Evolutionary conservation across 2,797 vertebrate genomes (phyloP).

Genomic region (Adelosebastes latens): DNA sequence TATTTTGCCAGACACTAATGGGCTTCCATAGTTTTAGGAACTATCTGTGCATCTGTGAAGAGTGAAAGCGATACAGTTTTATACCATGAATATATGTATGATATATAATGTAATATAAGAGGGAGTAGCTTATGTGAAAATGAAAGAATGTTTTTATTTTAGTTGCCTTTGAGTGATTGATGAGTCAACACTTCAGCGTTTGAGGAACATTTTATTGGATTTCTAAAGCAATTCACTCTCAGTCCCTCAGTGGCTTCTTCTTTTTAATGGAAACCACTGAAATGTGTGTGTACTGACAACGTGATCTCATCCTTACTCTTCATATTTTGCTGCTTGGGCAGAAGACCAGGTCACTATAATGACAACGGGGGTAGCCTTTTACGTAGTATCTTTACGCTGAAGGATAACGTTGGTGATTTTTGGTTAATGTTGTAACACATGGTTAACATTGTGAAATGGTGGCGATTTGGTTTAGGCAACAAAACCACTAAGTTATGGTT

Average conservation of each 20-base stretch:
- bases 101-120: neutral
- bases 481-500: too few relatives aligned
- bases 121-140: neutral
- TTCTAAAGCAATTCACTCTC: neutral
- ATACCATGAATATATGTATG: neutral
- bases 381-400: neutral
- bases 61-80: neutral
- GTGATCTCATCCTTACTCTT: neutral
- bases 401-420: neutral
- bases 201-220: neutral
- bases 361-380: neutral
- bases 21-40: neutral
- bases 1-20: neutral
- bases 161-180: neutral
- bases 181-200: neutral
- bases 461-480: too few relatives aligned
- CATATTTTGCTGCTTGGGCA: neutral
- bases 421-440: too few relatives aligned
- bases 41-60: neutral
- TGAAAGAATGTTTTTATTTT: neutral
- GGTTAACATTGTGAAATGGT: too few relatives aligned
- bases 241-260: neutral
- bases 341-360: neutral
- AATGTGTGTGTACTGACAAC: neutral
- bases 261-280: neutral